phyloP scores from a whole-genome alignment of 2,797 vertebrate species.

The Premnoplex brunnescens region DNA sequence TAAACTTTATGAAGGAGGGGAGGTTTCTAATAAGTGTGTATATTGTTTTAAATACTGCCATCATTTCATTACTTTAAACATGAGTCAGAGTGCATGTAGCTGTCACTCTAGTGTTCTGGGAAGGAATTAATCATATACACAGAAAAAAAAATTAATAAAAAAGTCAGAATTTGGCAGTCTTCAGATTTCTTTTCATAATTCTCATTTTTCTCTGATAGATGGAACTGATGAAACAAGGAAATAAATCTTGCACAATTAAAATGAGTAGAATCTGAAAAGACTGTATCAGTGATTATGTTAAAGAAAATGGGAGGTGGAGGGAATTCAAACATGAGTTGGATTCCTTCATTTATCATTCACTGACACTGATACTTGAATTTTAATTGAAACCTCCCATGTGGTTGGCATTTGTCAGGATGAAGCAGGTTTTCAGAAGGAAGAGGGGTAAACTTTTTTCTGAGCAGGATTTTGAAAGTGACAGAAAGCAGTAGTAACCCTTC shows the following conservation, averaged over 20 bases:
- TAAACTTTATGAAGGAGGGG: slow-evolving; percentile 61
- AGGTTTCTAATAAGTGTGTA: slow-evolving; percentile 38
- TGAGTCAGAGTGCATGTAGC: slow-evolving; percentile 50
- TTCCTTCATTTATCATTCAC: slow-evolving; percentile 69
- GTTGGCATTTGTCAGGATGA: slow-evolving; percentile 14
- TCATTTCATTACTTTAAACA: slow-evolving; percentile 59
- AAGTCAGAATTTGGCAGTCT: slow-evolving; percentile 10
- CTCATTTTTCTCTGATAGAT: slow-evolving; percentile 70
- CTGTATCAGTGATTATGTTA: slow-evolving; percentile 67
- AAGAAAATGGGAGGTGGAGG: slow-evolving; percentile 32
- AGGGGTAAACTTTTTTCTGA: background rate
- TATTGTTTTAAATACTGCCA: slow-evolving; percentile 60
- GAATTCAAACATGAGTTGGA: slow-evolving; percentile 36
- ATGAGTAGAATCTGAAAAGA: slow-evolving; percentile 67
- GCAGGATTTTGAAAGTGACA: background rate
- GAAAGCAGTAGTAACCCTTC: background rate
- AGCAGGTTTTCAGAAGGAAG: background rate
- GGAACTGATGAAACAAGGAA: slow-evolving; percentile 71
- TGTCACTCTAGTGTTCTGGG: slow-evolving; percentile 13
- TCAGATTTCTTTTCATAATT: slow-evolving; percentile 31
- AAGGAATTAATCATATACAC: slow-evolving; percentile 59
- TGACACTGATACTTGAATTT: slow-evolving; percentile 51
- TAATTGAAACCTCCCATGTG: slow-evolving; percentile 48
- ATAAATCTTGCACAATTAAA: slow-evolving; percentile 75
- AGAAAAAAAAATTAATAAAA: slow-evolving; percentile 41